Evolutionary conservation across 2,113 vertebrate species (phyloP).

Genomic region (Pterocles orientalis): DNA sequence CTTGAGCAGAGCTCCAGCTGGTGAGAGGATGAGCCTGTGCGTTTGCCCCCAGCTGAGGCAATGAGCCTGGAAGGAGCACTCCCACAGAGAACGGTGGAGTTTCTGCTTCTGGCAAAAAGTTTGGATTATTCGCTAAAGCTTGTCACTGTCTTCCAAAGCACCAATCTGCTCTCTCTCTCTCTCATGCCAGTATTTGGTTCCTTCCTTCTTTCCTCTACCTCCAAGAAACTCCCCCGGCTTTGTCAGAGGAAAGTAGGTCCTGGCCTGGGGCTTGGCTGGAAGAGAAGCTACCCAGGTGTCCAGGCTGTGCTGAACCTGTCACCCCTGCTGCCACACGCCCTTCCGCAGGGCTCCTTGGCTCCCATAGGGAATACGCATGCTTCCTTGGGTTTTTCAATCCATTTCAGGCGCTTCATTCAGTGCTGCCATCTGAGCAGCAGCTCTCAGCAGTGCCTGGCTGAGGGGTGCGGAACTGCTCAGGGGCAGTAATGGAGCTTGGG

Average conservation of each 20-base stretch:
- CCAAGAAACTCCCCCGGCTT: background rate
- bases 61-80: background rate
- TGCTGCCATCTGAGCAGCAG: background rate
- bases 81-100: background rate
- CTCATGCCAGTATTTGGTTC: conserved; percentile 31
- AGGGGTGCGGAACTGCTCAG: background rate
- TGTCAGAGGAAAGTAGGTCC: background rate
- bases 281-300: background rate
- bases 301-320: background rate
- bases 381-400: background rate
- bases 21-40: background rate
- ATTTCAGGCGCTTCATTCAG: rapidly evolving
- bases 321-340: background rate
- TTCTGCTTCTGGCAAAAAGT: conserved; percentile 29
- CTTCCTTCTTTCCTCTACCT: background rate
- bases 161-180: background rate
- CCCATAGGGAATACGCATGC: background rate
- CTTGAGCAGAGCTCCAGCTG: background rate
- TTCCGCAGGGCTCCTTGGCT: background rate
- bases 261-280: background rate
- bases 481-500: rapidly evolving
- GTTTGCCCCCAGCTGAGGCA: background rate
- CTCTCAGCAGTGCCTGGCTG: background rate
- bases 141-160: conserved; percentile 14
- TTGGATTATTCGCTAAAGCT: background rate